These are phyloP conservation scores for Regulus satrapa DNA, from an alignment of 2,113 vertebrate genomes.

Conservation along the genomic window DNA sequence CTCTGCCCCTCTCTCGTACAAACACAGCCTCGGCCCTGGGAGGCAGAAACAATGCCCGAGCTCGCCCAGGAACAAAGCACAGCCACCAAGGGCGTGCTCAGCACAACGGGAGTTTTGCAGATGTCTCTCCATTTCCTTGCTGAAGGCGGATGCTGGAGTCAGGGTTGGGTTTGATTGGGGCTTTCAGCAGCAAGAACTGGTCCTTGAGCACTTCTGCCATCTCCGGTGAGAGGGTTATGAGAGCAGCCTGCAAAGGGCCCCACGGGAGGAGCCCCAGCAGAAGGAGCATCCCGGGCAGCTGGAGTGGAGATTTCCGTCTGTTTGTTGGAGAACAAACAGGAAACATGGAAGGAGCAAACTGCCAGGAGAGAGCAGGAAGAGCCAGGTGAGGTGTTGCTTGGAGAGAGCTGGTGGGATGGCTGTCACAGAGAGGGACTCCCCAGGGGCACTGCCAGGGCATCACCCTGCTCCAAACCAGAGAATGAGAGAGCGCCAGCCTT, in stretches of 20 bases:
- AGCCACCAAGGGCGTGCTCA: neutral
- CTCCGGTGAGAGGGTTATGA: neutral
- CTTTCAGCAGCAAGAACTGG: neutral
- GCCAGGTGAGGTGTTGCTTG: fast-evolving
- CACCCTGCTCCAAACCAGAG: neutral
- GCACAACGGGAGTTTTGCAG: neutral
- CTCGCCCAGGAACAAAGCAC: neutral
- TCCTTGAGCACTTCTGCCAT: neutral
- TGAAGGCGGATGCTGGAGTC: neutral
- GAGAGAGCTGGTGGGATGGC: fast-evolving
- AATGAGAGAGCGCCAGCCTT: fast-evolving
- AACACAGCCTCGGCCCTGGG: conserved; percentile 20
- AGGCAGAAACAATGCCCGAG: conserved; percentile 5
- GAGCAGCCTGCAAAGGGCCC: neutral
- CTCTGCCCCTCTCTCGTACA: neutral
- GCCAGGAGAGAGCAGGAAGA: neutral
- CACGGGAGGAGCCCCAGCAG: neutral
- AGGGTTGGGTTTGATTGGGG: neutral
- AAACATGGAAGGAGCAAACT: neutral
- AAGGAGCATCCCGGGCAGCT: neutral
- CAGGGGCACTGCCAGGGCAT: fast-evolving
- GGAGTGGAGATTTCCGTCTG: neutral
- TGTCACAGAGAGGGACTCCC: neutral
- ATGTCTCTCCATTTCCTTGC: neutral
- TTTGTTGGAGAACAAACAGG: neutral